Evolutionary conservation across 2,888 invertebrate genomes (phyloP).

Genomic region (Parthenolecanium corni): DNA sequence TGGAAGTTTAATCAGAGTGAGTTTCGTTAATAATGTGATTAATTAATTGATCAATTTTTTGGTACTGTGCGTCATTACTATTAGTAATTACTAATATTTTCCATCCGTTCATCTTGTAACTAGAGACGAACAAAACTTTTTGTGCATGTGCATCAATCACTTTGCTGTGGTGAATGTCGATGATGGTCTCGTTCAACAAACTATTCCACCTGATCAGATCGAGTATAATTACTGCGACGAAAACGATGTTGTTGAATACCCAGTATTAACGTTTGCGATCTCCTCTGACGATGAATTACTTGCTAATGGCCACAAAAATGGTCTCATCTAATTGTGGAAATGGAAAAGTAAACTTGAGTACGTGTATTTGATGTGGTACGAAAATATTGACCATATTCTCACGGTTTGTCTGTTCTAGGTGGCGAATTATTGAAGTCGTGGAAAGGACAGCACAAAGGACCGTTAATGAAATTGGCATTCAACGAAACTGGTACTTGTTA

Average conservation of each 20-base stretch:
- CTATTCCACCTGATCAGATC: slow-evolving; percentile 41
- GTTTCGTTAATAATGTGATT: slow-evolving; percentile 29
- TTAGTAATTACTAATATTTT: background rate
- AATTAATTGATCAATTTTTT: background rate
- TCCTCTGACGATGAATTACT: slow-evolving; percentile 52
- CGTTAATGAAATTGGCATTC: slow-evolving; percentile 60
- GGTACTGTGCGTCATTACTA: slow-evolving; percentile 7
- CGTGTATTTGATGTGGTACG: background rate
- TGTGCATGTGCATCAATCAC: slow-evolving; percentile 61
- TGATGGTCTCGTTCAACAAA: slow-evolving; percentile 47
- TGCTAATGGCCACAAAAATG: slow-evolving; percentile 72
- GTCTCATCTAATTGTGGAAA: slow-evolving; percentile 69
- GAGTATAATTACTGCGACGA: slow-evolving; percentile 39
- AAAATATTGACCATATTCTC: background rate
- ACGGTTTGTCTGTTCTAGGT: slow-evolving; percentile 37
- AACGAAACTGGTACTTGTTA: slow-evolving; percentile 49
- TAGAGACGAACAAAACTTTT: slow-evolving; percentile 53
- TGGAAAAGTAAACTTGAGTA: slow-evolving; percentile 40
- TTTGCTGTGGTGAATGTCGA: slow-evolving; percentile 60
- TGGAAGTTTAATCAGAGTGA: slow-evolving; percentile 58
- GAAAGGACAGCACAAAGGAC: slow-evolving; percentile 77
- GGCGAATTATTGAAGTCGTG: slow-evolving; percentile 55
- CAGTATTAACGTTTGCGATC: slow-evolving; percentile 63
- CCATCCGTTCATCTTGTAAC: slow-evolving; percentile 49
- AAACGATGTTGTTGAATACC: slow-evolving; percentile 42